Base-by-base conservation (phyloP, 64 coral and sea anemone species). In the Stichodactyla mertensii region DNA sequence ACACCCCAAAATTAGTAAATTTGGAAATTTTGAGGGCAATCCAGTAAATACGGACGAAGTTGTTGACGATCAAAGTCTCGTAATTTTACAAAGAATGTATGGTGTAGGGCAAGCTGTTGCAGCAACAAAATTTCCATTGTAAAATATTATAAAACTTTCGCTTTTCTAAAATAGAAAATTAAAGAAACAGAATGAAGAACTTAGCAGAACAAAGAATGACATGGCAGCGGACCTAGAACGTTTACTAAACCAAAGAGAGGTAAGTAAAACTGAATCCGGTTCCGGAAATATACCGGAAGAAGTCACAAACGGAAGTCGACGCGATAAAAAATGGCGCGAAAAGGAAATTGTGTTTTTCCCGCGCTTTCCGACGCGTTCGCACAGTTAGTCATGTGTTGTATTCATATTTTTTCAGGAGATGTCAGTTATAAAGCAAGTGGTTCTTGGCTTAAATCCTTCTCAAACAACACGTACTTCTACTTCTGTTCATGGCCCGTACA, bases 181-280 rank as follows among this genome's bases (percentile, higher is more conserved):
- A 36, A 92, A 99, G 78, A 83, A 86, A 27, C 92, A 95, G 84
- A 92, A 88, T 79, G 93, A 95, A 55, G 88, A 91, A 71, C 69
- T 99, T 3, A 77, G 64, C 12, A 92, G 81, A 77, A 95, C 91
- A 52, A 94, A 87, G 69, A 99, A 92, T 78, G 71, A 92, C 71
- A 91, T 99, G 86, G 86, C 97, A 6, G 85, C 90, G 16, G 97
- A 99, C 71, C 79, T 99, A 55, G 97, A 99, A 83, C 89, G 97
- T 77, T 85, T 99, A 24, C 77, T 99, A 2, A 99, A 99, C 77
- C 97, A 99, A 15, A 89, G 97, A n/a, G 97, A 99, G 86, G 97
- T 99, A 67, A 66, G 88, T 51, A 74, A 69, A 58, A 58, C 36
- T 45, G 36, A 45, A 45, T 45, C 36, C 56, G 56, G 14, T 58